Evolutionary conservation across 2,797 vertebrate species (phyloP).

Genomic region (Sphenodon punctatus): DNA sequence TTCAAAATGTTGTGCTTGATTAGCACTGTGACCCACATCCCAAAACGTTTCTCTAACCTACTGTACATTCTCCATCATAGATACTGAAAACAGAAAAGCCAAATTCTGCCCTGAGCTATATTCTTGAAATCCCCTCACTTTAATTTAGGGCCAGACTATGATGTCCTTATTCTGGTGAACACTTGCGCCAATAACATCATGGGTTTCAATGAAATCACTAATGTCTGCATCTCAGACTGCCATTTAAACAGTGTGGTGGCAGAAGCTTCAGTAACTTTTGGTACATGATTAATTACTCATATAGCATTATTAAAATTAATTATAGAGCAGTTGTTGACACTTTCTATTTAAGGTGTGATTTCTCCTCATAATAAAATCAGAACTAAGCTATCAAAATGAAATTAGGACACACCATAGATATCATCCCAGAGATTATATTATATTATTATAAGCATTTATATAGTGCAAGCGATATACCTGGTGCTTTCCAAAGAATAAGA

Average conservation of each 20-base stretch:
- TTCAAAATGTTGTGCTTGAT: background rate
- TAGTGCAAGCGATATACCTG: too few relatives aligned
- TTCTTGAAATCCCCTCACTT: background rate
- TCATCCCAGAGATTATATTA: too few relatives aligned
- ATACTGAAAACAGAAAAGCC: background rate
- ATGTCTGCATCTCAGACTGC: background rate
- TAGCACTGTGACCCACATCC: background rate
- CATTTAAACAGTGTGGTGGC: conserved; percentile 22
- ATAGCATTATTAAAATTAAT: conserved; percentile 5
- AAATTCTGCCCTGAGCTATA: background rate
- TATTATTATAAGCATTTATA: too few relatives aligned
- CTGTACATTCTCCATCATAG: background rate
- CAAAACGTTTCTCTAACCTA: background rate
- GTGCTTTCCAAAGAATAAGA: too few relatives aligned
- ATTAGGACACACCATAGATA: too few relatives aligned
- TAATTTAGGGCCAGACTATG: conserved; percentile 5
- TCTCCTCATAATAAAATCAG: too few relatives aligned
- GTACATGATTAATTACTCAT: background rate
- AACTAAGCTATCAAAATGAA: too few relatives aligned
- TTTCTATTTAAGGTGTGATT: too few relatives aligned
- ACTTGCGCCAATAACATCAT: background rate
- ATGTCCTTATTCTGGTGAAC: background rate
- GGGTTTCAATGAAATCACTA: background rate
- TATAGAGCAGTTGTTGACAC: too few relatives aligned
- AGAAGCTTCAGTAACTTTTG: conserved; percentile 18